Evolutionary conservation across 2,888 invertebrate species (phyloP), one percentile per base, ranked within the genome.

Genomic region (Chloroclysta siterata): DNA sequence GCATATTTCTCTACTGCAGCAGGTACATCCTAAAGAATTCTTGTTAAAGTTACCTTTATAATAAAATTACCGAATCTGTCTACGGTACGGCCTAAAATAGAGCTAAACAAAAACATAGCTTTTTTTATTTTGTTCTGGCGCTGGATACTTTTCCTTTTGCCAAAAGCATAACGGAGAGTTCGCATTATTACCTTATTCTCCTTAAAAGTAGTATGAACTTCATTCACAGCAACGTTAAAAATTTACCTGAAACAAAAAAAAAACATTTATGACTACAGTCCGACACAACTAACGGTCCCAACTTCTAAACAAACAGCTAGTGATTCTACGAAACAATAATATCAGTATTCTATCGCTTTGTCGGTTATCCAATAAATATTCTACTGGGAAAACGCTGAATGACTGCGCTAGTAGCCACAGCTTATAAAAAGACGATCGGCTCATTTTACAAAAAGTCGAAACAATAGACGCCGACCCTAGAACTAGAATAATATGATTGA

Each of bases 381-480:
- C 73, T 72, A 75, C 73, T 74, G 72, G 74, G 77, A 76, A 80
- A 76, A 77, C 72, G 73, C 72, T 75, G 65, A 77, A 76, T 72
- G 72, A 68, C 65, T 72, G 60, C 62, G 70, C 59, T 68, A 66
- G 64, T 60, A 15, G 41, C 28, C 61, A 59, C 61, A 61, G 58
- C 22, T 33, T 29, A 15, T 14, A 28, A 22, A 28, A 14, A 17
- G 22, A 41, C 13, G 41, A 39, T 48, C 11, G 8, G 33, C 4
- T 8, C 15, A 15, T 14, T 15, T 3, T 11, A 39, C 11, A 39
- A 39, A 46, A 3, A 17, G 15, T 15, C 22, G 14, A 10, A 29
- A 33, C 6, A 33, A 33, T 5, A 33, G 33, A 33, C 8, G 0
- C 33, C 33, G 33, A 33, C 33, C 8, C 33, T 8, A 33, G 33